phyloP scores from a whole-genome alignment of 2,113 vertebrate genomes.

The Phylloscopus whistleri region DNA sequence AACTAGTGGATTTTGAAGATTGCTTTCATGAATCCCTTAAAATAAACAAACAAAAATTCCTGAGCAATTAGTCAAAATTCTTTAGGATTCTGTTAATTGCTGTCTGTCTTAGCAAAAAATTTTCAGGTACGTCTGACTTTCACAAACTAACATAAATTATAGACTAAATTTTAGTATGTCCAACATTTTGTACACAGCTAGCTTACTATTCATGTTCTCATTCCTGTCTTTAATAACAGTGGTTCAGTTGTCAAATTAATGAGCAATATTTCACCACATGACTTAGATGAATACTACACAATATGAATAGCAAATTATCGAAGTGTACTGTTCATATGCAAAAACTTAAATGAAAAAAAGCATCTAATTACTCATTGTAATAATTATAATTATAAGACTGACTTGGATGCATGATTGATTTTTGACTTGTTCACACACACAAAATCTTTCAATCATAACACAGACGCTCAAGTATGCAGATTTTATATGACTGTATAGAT shows the following conservation, averaged over 20 bases:
- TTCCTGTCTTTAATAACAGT: not conserved
- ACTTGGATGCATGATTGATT: conserved; percentile 1
- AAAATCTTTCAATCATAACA: not conserved
- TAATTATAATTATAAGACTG: conserved; percentile 3
- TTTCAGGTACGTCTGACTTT: not conserved
- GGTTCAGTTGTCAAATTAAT: conserved; percentile 3
- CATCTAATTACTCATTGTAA: conserved; percentile 11
- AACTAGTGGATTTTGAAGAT: not conserved
- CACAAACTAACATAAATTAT: not conserved
- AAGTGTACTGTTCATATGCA: not conserved
- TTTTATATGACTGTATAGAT: not conserved
- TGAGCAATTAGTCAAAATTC: not conserved
- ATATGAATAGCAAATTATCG: not conserved
- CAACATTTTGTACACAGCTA: not conserved
- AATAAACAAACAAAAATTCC: not conserved
- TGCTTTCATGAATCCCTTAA: not conserved
- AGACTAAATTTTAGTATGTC: not conserved
- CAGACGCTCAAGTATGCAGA: not conserved
- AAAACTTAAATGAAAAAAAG: not conserved
- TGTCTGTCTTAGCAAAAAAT: not conserved
- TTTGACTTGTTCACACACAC: not conserved
- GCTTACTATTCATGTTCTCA: not conserved
- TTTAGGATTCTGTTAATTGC: not conserved
- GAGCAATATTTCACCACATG: not conserved
- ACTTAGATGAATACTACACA: not conserved